Conservation (phyloP, 1,140 invertebrate genomes). For the Aphelinus certus region DNA sequence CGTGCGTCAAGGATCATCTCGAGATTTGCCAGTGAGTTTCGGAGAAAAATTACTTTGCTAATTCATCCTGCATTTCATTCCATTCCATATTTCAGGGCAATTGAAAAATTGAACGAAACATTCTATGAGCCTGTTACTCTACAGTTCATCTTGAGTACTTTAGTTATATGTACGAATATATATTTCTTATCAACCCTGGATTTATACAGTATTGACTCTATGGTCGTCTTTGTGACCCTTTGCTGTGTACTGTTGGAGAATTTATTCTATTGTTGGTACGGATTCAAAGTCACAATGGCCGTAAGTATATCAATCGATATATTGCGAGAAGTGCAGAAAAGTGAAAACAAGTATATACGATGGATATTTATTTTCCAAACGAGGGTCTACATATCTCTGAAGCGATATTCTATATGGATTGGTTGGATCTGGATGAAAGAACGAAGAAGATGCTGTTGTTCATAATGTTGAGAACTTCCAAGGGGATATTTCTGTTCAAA, state of each 20-base stretch:
- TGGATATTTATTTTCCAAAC: conserved; percentile 36
- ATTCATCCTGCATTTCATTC: conserved; percentile 11
- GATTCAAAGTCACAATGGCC: conserved; percentile 41
- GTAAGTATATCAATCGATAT: conserved; percentile 35
- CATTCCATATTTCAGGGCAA: conserved; percentile 39
- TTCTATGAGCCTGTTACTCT: conserved; percentile 39
- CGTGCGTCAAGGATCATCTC: conserved; percentile 43
- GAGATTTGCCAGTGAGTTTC: conserved; percentile 44
- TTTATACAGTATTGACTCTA: conserved; percentile 16
- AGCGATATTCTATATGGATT: conserved; percentile 51
- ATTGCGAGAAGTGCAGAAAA: too few relatives aligned
- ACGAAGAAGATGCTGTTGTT: conserved; percentile 43
- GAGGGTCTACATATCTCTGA: conserved; percentile 40
- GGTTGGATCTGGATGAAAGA: conserved; percentile 36
- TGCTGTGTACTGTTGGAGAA: conserved; percentile 42
- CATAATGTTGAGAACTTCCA: conserved; percentile 43
- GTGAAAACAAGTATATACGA: too few relatives aligned
- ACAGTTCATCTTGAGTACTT: conserved; percentile 44
- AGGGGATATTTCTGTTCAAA: conserved; percentile 42
- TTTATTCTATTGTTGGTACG: conserved; percentile 49
- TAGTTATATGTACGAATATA: conserved; percentile 42
- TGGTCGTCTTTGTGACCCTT: conserved; percentile 34
- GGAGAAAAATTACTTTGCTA: not conserved
- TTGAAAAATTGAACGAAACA: conserved; percentile 34
- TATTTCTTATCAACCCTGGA: conserved; percentile 38